These are phyloP conservation scores for Bos taurus DNA, from an alignment of 2,113 vertebrate species.

Conservation along the genomic window ARS-UCD2.0 NC_037347.1:66445501-66446000, in stretches of 20 bases:
- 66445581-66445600: not conserved
- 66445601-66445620: not conserved
- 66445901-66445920: not conserved
- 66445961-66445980: not conserved
- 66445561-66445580: not conserved
- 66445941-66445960: accelerated
- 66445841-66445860: no score
- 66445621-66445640: not conserved
- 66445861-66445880: no score
- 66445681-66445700: not conserved
- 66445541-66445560: not conserved
- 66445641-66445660: not conserved
- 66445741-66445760: not conserved
- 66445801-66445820: not conserved
- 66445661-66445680: not conserved
- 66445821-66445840: not conserved
- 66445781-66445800: accelerated
- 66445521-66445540: not conserved
- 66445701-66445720: not conserved
- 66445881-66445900: accelerated
- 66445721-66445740: not conserved
- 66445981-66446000: no score
- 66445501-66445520: not conserved
- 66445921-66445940: not conserved
- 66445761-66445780: not conserved